A percentile compares a stretch with the other conserved stretches of the same genome.
Conservation (phyloP, 2,113 vertebrate genomes). For the Sebastes fasciatus region DNA sequence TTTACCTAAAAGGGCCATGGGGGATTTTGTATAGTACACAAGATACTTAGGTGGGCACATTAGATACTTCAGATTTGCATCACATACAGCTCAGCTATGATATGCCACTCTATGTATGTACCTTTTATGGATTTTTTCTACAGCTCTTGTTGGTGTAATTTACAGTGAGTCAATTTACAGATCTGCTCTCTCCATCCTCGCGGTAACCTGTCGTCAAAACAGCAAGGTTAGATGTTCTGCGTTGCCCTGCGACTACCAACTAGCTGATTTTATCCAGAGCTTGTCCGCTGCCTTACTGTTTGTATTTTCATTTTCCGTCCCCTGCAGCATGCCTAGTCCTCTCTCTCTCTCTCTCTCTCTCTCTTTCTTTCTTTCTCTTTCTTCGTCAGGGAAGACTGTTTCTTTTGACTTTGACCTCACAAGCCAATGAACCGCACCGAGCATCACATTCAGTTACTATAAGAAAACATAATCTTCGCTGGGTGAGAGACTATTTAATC, state of each 20-base stretch:
- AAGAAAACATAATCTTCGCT: constrained; percentile 60
- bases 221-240: constrained; percentile 14
- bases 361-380: constrained; percentile 4
- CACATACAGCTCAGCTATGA: background rate
- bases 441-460: constrained; percentile 53
- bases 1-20: constrained; percentile 58
- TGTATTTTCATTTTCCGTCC: constrained; percentile 40
- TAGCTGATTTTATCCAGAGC: constrained; percentile 28
- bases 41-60: constrained; percentile 28
- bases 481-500: constrained; percentile 60
- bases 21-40: constrained; percentile 36
- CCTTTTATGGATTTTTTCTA: constrained; percentile 33
- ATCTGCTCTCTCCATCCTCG: constrained; percentile 21
- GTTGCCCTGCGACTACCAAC: constrained; percentile 23
- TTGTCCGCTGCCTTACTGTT: constrained; percentile 14
- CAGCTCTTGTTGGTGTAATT: constrained; percentile 42
- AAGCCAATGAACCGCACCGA: constrained; percentile 34
- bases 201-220: constrained; percentile 44
- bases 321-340: constrained; percentile 18
- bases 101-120: background rate
- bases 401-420: constrained; percentile 63
- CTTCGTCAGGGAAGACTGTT: constrained; percentile 14
- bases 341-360: background rate
- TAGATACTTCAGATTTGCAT: constrained; percentile 50
- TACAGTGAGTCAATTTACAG: constrained; percentile 44